phyloP scores from a whole-genome alignment of 2,888 invertebrate species.

The Sturmia bella region DNA sequence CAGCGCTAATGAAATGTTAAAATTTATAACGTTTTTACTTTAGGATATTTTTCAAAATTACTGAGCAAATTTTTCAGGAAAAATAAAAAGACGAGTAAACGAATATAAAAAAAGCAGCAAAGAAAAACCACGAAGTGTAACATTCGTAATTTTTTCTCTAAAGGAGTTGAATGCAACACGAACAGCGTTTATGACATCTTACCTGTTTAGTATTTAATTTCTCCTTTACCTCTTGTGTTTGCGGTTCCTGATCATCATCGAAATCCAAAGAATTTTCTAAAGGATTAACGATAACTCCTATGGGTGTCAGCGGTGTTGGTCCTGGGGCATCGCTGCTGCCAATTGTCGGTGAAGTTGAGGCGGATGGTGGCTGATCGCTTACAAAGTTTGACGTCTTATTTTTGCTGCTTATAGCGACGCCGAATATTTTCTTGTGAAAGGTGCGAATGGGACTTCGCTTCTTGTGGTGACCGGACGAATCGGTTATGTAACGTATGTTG shows the following conservation, averaged over 20 bases:
- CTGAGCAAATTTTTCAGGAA: no score
- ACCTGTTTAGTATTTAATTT: constrained; percentile 56
- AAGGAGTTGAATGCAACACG: neutral
- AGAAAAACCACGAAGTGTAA: no score
- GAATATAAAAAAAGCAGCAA: no score
- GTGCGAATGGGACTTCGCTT: constrained; percentile 81
- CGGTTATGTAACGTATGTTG: constrained; percentile 84
- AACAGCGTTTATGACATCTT: constrained; percentile 4
- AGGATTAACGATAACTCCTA: constrained; percentile 87
- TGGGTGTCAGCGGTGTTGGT: constrained; percentile 78
- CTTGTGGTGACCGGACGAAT: constrained; percentile 75
- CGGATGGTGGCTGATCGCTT: constrained; percentile 77
- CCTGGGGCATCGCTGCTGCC: constrained; percentile 71
- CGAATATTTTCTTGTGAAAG: constrained; percentile 81
- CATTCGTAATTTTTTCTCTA: no score
- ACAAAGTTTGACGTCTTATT: constrained; percentile 81
- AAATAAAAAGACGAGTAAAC: no score
- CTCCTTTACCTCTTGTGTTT: constrained; percentile 57
- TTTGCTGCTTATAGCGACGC: constrained; percentile 81
- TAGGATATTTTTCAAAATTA: no score
- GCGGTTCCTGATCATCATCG: constrained; percentile 76
- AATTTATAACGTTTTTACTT: no score
- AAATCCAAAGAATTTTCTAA: constrained; percentile 82
- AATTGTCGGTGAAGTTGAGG: constrained; percentile 60
- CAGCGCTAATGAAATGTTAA: no score